Evolutionary conservation across 1,140 invertebrate species (phyloP).

Genomic region (Cyrtorhinus lividipennis): DNA sequence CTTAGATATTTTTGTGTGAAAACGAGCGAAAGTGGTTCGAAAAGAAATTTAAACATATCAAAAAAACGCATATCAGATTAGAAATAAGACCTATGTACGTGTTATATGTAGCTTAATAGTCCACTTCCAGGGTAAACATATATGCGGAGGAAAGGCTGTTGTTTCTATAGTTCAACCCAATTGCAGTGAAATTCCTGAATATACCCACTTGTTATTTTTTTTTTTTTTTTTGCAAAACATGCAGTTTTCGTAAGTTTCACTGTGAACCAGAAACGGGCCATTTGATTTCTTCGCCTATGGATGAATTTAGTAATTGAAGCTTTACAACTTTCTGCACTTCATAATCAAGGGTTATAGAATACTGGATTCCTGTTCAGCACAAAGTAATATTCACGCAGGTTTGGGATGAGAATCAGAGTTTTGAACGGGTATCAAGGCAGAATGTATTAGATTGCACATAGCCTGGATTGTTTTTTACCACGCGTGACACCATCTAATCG

Average conservation of each 20-base stretch:
- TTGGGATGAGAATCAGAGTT: no score
- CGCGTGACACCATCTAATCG: no score
- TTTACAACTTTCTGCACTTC: no score
- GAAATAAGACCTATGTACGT: neutral
- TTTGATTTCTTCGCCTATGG: neutral
- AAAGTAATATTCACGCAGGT: no score
- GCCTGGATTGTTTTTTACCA: no score
- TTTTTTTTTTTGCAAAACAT: constrained; percentile 3
- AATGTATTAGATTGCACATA: no score
- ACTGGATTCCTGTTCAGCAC: no score
- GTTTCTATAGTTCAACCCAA: constrained; percentile 1
- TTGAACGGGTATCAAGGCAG: no score
- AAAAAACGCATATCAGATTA: constrained; percentile 15
- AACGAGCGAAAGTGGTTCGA: neutral
- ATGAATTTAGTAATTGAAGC: neutral
- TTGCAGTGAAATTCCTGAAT: neutral
- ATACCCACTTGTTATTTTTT: neutral
- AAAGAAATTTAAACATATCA: neutral
- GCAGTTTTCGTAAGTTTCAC: neutral
- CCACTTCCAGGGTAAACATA: constrained; percentile 18
- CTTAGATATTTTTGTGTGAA: constrained; percentile 15
- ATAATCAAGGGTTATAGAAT: no score
- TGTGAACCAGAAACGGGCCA: neutral
- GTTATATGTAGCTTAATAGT: constrained; percentile 19
- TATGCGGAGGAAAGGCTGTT: constrained; percentile 6